These are phyloP conservation scores for Anagrus nilaparvatae DNA, from an alignment of 1,140 invertebrate species.

Conservation along the genomic window DNA sequence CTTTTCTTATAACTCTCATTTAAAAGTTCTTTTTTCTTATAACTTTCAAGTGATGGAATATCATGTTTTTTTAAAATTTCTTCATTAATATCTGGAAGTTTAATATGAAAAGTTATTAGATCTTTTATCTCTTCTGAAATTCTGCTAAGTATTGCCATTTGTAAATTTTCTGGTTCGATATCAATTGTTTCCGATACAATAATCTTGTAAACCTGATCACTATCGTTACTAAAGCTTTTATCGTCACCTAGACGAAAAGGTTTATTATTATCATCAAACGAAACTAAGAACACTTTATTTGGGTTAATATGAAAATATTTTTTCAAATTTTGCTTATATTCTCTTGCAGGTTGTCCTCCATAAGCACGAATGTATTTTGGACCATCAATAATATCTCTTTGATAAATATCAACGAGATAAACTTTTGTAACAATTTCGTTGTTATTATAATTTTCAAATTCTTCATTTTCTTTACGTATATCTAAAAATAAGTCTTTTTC, in stretches of 20 bases:
- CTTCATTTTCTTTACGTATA: conserved; percentile 50
- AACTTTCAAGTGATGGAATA: conserved; percentile 43
- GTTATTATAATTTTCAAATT: conserved; percentile 50
- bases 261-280: conserved; percentile 9
- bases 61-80: too few species aligned
- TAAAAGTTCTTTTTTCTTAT: too few species aligned
- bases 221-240: too few species aligned
- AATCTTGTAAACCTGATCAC: not conserved
- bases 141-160: conserved; percentile 34
- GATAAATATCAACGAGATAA: conserved; percentile 51
- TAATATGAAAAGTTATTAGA: conserved; percentile 51
- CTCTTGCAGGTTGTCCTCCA: conserved; percentile 46
- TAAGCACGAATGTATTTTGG: conserved; percentile 52
- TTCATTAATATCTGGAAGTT: too few species aligned
- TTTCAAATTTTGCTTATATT: conserved; percentile 50
- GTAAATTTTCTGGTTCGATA: too few species aligned
- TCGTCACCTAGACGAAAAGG: too few species aligned
- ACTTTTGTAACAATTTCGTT: conserved; percentile 52
- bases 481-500: conserved; percentile 57
- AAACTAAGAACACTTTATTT: conserved; percentile 44
- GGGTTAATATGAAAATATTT: conserved; percentile 39
- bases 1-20: too few species aligned
- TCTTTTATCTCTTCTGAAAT: conserved; percentile 47
- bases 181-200: conserved; percentile 3
- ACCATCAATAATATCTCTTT: conserved; percentile 49